Conservation (phyloP, 2,113 vertebrate genomes). For the Camelus dromedarius region DNA sequence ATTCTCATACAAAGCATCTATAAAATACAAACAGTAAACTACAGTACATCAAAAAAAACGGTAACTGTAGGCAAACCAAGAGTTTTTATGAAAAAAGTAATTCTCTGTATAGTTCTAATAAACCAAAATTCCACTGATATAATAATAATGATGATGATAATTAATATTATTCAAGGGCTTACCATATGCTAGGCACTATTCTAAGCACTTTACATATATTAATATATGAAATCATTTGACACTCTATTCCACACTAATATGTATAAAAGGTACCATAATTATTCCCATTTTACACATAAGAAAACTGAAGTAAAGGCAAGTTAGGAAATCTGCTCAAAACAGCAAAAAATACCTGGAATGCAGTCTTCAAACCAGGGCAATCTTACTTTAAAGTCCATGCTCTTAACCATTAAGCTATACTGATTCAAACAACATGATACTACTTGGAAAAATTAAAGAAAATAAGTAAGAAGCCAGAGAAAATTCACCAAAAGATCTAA, state of each 20-base stretch:
- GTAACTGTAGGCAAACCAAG: neutral
- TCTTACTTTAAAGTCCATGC: neutral
- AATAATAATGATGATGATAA: neutral
- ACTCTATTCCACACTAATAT: neutral
- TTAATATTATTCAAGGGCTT: neutral
- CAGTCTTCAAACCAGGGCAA: neutral
- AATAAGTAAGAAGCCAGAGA: neutral
- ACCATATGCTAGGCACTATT: neutral
- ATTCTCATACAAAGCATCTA: neutral
- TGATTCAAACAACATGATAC: neutral
- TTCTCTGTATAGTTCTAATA: neutral
- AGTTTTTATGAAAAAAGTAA: constrained; percentile 9
- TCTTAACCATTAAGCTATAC: constrained; percentile 33
- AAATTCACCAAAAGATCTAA: constrained; percentile 2
- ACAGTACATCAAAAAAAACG: neutral
- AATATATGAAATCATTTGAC: neutral
- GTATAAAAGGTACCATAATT: neutral
- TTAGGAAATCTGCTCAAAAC: constrained; percentile 19
- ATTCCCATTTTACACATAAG: neutral
- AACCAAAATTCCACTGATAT: constrained; percentile 36
- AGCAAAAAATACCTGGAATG: neutral
- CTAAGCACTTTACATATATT: constrained; percentile 34
- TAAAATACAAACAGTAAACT: neutral
- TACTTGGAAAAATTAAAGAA: neutral
- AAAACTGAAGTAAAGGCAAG: neutral